A percentile compares a stretch with the other conserved stretches of the same genome.
Conservation (phyloP, 2,797 vertebrate genomes). For the Sarcophilus harrisii region DNA sequence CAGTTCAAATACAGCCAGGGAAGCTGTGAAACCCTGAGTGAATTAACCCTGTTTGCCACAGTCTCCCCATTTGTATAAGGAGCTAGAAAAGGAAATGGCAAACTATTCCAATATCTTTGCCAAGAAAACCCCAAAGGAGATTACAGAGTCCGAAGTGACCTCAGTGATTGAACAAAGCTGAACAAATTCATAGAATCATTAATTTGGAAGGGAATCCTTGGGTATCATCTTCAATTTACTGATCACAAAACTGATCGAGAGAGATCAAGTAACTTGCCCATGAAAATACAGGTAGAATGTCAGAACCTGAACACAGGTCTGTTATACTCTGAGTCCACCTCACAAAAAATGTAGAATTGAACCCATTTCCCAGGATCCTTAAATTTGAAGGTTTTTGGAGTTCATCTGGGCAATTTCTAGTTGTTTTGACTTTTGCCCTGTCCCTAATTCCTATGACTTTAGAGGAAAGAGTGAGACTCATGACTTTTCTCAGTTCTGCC, state of each 20-base stretch:
- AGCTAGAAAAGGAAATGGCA: not conserved
- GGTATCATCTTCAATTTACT: not conserved
- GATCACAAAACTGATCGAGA: not conserved
- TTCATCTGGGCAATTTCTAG: not conserved
- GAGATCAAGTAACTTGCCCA: not conserved
- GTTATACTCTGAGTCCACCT: fast-evolving
- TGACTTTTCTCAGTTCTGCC: not conserved
- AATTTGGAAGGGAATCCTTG: not conserved
- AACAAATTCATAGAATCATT: not conserved
- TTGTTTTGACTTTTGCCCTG: not conserved
- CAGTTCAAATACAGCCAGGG: not conserved
- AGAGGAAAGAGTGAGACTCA: not conserved
- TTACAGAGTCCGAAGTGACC: not conserved
- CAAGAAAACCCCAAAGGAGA: not conserved
- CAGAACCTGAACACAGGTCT: not conserved
- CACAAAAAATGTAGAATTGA: not conserved
- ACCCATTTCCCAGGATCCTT: not conserved
- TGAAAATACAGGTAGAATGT: not conserved
- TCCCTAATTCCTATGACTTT: not conserved
- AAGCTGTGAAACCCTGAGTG: not conserved
- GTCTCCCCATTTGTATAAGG: not conserved
- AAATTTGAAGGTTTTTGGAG: conserved; percentile 19
- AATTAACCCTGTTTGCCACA: not conserved
- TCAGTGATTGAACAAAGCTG: not conserved
- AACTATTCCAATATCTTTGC: not conserved